A percentile compares a stretch with the other conserved stretches of the same genome.
phyloP scores from a whole-genome alignment of 2,888 invertebrate genomes.

The Leucoptera coffeella region DNA sequence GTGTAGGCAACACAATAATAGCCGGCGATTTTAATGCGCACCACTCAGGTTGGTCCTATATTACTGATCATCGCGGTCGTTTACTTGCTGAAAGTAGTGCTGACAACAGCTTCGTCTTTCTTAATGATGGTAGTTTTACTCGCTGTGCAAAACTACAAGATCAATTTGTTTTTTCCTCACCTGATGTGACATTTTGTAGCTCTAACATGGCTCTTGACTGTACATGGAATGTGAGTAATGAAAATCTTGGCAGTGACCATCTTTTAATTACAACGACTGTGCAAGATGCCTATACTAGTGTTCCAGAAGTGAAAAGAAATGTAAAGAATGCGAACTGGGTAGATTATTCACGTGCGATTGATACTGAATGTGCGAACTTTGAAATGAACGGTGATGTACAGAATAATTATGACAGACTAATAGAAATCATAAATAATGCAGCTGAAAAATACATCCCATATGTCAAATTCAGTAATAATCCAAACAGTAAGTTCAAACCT shows the following conservation, averaged over 20 bases:
- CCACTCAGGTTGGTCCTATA: slow-evolving; percentile 8
- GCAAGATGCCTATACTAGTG: not conserved
- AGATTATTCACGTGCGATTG: not conserved
- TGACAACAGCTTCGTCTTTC: slow-evolving; percentile 5
- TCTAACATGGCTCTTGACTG: slow-evolving; percentile 7
- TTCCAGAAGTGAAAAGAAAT: slow-evolving; percentile 1
- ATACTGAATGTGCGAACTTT: not conserved
- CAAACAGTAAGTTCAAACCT: too few relatives aligned
- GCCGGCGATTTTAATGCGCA: slow-evolving; percentile 8
- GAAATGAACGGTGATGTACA: not conserved
- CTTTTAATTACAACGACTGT: slow-evolving; percentile 5
- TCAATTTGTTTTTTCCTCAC: slow-evolving; percentile 6
- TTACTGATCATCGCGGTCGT: slow-evolving; percentile 6
- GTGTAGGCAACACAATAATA: slow-evolving; percentile 2
- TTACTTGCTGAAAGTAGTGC: slow-evolving; percentile 6
- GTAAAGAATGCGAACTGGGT: slow-evolving; percentile 3
- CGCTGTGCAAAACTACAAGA: slow-evolving; percentile 6
- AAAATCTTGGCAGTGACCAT: slow-evolving; percentile 8
- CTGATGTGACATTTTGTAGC: slow-evolving; percentile 7
- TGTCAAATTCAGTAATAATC: slow-evolving; percentile 6
- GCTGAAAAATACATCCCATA: slow-evolving; percentile 4
- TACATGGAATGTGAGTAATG: slow-evolving; percentile 6
- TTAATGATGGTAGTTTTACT: slow-evolving; percentile 8
- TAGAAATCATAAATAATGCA: slow-evolving; percentile 2
- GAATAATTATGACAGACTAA: slow-evolving; percentile 1